Evolutionary conservation across 2,113 vertebrate genomes (phyloP).

Genomic region (Fregetta grallaria): DNA sequence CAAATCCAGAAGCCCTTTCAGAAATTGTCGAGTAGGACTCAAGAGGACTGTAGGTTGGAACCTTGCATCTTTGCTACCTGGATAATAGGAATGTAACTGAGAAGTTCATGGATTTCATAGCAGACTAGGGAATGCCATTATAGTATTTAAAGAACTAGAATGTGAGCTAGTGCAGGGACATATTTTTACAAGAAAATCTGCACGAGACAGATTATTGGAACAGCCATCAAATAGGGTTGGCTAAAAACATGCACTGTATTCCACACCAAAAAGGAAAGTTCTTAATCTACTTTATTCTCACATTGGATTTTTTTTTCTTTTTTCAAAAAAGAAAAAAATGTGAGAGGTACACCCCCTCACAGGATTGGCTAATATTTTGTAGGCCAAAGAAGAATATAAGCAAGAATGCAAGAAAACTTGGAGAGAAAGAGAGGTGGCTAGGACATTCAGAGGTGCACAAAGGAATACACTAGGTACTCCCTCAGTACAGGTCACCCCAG

Average conservation of each 20-base stretch:
- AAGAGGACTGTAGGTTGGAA: not conserved
- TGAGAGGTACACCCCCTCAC: fast-evolving
- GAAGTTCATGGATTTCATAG: not conserved
- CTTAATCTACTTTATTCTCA: not conserved
- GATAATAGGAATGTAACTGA: not conserved
- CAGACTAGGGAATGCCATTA: not conserved
- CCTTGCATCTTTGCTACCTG: not conserved
- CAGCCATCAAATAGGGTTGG: not conserved
- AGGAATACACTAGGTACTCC: not conserved
- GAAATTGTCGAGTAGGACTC: not conserved
- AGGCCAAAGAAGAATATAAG: not conserved
- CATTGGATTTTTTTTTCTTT: not conserved
- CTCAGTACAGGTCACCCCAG: not conserved
- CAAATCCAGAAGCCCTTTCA: not conserved
- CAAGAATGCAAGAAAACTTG: not conserved
- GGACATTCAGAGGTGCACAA: not conserved
- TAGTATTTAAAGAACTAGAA: not conserved
- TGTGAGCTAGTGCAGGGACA: not conserved
- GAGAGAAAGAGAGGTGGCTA: not conserved
- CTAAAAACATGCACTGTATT: not conserved
- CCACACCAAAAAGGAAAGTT: not conserved
- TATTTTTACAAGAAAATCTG: not conserved
- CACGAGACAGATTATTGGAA: not conserved
- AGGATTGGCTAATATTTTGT: not conserved
- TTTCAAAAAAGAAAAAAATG: not conserved